phyloP scores from a whole-genome alignment of 2,113 vertebrate genomes.

The Brachyhypopomus gauderio region DNA sequence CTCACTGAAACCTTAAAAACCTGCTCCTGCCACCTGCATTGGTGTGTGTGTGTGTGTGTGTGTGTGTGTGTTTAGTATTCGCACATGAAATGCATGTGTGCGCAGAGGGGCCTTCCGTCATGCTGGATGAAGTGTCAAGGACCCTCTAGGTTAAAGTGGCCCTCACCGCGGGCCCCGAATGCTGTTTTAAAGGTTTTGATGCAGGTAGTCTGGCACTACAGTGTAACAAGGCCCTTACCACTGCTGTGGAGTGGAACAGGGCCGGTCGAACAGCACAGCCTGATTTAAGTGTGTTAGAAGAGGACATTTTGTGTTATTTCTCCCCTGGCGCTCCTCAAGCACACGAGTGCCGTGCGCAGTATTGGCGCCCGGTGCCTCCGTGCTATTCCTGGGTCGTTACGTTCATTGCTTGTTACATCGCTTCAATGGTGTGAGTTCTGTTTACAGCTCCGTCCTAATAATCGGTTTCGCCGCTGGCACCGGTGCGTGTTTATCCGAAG shows the following conservation, averaged over 20 bases:
- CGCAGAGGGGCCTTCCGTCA: not conserved
- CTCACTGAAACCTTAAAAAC: not conserved
- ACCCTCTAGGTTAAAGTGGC: constrained; percentile 26
- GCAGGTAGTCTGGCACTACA: not conserved
- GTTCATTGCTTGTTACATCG: too few species aligned
- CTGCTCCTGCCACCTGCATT: constrained; percentile 1
- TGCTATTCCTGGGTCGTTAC: too few species aligned
- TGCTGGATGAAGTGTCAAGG: constrained; percentile 28
- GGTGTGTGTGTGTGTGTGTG: constrained; percentile 14
- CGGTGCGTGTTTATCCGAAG: too few species aligned
- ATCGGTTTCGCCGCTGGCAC: too few species aligned
- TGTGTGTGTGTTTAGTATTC: not conserved
- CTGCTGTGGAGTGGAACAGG: not conserved
- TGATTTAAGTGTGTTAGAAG: too few species aligned
- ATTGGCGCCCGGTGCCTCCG: too few species aligned
- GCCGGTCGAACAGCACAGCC: not conserved
- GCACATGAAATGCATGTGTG: not conserved
- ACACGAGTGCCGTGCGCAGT: too few species aligned
- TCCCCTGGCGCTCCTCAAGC: too few species aligned
- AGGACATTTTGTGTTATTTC: too few species aligned
- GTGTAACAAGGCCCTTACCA: not conserved
- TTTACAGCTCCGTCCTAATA: too few species aligned
- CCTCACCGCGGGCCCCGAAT: not conserved
- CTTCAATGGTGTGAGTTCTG: too few species aligned
- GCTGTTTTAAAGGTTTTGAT: constrained; percentile 8